phyloP scores from a whole-genome alignment of 2,113 vertebrate genomes.

The Planiliza haematocheilus region DNA sequence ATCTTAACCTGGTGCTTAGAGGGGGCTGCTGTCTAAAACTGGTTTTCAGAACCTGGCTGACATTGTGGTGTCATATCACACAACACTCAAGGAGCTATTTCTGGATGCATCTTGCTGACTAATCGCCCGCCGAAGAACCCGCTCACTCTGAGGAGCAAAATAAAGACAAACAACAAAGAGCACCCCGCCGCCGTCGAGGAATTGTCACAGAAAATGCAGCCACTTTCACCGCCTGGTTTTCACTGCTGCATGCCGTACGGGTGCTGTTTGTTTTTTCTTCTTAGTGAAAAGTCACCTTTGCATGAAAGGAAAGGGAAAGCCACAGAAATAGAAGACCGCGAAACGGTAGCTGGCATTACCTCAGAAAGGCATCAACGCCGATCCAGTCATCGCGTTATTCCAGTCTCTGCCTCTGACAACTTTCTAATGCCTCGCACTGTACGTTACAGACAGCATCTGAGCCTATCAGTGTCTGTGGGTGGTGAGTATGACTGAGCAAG shows the following conservation, averaged over 20 bases:
- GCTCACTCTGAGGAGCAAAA: conserved; percentile 9
- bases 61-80: not conserved
- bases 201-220: not conserved
- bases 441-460: conserved; percentile 56
- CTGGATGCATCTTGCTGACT: conserved; percentile 27
- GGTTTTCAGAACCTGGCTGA: not conserved
- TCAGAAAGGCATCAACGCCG: conserved; percentile 63
- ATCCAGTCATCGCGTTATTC: conserved; percentile 74
- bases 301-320: not conserved
- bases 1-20: not conserved
- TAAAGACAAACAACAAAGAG: not conserved
- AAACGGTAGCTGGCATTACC: conserved; percentile 70
- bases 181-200: not conserved
- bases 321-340: conserved; percentile 5
- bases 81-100: conserved; percentile 2
- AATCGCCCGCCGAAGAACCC: not conserved
- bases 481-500: conserved; percentile 77
- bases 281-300: not conserved
- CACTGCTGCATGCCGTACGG: conserved; percentile 9
- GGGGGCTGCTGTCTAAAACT: not conserved
- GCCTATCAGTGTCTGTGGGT: conserved; percentile 69
- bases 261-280: not conserved
- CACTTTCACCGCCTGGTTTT: not conserved
- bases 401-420: conserved; percentile 62
- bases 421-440: conserved; percentile 67